Conservation (phyloP, 2,797 vertebrate species). For the Champsocephalus esox region DNA sequence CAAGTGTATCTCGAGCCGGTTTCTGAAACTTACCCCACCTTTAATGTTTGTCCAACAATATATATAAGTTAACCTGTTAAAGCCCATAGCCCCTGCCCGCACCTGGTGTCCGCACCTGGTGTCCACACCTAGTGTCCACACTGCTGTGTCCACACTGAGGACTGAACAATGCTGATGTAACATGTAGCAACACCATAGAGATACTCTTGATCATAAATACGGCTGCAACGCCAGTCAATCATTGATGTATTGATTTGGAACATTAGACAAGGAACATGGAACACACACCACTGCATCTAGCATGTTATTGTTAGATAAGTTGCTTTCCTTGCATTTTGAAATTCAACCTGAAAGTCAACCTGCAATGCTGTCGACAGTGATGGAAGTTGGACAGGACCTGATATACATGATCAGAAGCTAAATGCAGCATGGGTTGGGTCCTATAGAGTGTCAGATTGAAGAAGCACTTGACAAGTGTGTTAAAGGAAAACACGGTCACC, state of each 20-base stretch:
- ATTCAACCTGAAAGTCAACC: conserved; percentile 10
- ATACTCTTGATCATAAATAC: conserved; percentile 8
- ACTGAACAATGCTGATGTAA: too few relatives aligned
- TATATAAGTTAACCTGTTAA: too few relatives aligned
- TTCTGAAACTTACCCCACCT: too few relatives aligned
- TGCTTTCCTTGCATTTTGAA: conserved; percentile 16
- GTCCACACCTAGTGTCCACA: too few relatives aligned
- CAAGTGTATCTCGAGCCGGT: too few relatives aligned
- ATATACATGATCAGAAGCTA: conserved; percentile 3
- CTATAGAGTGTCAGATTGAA: conserved; percentile 27
- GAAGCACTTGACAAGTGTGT: background rate
- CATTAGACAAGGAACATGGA: conserved; percentile 7
- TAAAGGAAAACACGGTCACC: background rate
- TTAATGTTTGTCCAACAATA: too few relatives aligned
- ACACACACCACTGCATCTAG: background rate
- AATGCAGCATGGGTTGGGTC: background rate
- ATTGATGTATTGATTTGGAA: conserved; percentile 11
- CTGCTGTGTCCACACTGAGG: too few relatives aligned
- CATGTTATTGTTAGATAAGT: conserved; percentile 7
- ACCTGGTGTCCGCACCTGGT: too few relatives aligned
- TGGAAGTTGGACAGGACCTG: conserved; percentile 15
- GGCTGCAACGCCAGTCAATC: conserved; percentile 1
- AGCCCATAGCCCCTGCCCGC: too few relatives aligned
- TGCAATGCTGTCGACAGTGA: conserved; percentile 21
- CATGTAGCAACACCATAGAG: background rate